phyloP scores from a whole-genome alignment of 2,888 invertebrate genomes.

The Leucophenga maculata region DNA sequence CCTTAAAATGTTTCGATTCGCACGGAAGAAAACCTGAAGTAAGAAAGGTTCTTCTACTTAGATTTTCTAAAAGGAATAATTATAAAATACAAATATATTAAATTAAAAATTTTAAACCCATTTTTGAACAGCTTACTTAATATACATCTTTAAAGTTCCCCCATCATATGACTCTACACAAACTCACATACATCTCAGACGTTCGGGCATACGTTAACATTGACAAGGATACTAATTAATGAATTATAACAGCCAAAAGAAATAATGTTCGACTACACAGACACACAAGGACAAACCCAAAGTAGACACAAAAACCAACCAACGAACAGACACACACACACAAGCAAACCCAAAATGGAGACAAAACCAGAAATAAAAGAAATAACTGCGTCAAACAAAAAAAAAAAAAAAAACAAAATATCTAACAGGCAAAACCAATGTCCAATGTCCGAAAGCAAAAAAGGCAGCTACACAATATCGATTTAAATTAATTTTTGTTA shows the following conservation, averaged over 20 bases:
- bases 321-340: conserved; percentile 39
- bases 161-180: too few relatives aligned
- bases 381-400: conserved; percentile 28
- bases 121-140: too few relatives aligned
- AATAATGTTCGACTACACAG: not conserved
- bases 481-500: conserved; percentile 72
- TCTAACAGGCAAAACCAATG: conserved; percentile 20
- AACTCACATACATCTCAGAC: too few relatives aligned
- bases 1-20: too few relatives aligned
- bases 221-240: conserved; percentile 33
- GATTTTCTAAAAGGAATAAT: too few relatives aligned
- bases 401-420: conserved; percentile 33
- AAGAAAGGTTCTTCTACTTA: too few relatives aligned
- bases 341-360: conserved; percentile 30
- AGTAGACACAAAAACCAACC: conserved; percentile 12
- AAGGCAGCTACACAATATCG: conserved; percentile 63
- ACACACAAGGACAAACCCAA: not conserved
- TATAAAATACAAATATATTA: too few relatives aligned
- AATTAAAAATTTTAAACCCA: too few relatives aligned
- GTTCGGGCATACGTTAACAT: too few relatives aligned
- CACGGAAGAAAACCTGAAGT: too few relatives aligned
- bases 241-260: conserved; percentile 29
- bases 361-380: conserved; percentile 26
- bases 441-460: not conserved
- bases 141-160: too few relatives aligned